Evolutionary conservation across 2,888 invertebrate genomes (phyloP).

Genomic region (Noctua pronuba): DNA sequence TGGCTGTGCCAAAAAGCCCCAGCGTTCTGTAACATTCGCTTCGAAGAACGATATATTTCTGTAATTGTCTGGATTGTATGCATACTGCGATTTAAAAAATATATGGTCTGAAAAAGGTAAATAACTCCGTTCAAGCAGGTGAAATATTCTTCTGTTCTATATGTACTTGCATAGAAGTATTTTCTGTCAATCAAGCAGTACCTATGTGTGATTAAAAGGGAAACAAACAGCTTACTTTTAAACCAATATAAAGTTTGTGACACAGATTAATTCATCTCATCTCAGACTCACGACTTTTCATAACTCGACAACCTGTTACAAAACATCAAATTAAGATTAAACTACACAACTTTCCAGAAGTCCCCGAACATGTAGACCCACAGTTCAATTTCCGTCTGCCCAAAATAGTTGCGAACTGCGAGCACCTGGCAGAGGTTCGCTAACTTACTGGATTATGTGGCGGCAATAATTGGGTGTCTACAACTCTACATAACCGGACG

Average conservation of each 20-base stretch:
- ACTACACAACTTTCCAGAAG: background rate
- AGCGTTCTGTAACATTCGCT: conserved; percentile 4
- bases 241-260: background rate
- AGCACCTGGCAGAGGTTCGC: conserved; percentile 8
- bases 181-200: background rate
- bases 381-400: conserved; percentile 36
- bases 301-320: background rate
- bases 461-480: conserved; percentile 39
- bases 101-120: background rate
- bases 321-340: background rate
- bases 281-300: background rate
- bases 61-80: conserved; percentile 20
- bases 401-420: conserved; percentile 23
- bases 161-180: background rate
- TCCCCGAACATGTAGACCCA: background rate
- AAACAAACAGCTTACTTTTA: background rate
- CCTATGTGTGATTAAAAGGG: background rate
- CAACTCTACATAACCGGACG: conserved; percentile 9
- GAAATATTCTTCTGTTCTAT: background rate
- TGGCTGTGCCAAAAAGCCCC: conserved; percentile 43
- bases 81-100: conserved; percentile 20
- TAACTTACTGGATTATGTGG: conserved; percentile 19
- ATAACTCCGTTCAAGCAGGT: background rate
- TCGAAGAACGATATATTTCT: conserved; percentile 19
- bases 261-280: background rate